These are phyloP conservation scores for Vulpes lagopus DNA, from an alignment of 2,113 vertebrate genomes.

Conservation along the genomic window DNA sequence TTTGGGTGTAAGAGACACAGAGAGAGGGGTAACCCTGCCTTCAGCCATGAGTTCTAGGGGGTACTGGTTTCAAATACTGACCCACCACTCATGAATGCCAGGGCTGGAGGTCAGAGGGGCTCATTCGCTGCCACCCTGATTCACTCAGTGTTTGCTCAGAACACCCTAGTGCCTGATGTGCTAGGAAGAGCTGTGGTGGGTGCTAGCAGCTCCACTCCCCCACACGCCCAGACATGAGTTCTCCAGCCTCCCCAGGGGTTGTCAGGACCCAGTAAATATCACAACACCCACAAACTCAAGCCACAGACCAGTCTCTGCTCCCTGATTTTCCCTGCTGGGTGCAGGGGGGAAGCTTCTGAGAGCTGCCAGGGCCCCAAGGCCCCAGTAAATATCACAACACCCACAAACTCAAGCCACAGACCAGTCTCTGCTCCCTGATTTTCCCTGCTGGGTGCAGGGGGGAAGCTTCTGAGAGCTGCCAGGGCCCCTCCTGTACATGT, in stretches of 20 bases:
- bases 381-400: accelerated
- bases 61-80: neutral
- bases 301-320: neutral
- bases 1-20: neutral
- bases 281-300: too few relatives aligned
- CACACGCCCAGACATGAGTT: neutral
- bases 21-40: neutral
- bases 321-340: neutral
- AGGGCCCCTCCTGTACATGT: accelerated
- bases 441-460: too few relatives aligned
- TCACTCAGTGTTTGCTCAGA: neutral
- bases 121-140: neutral
- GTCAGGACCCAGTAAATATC: neutral
- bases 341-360: accelerated
- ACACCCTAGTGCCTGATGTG: neutral
- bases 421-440: neutral
- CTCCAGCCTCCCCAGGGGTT: neutral
- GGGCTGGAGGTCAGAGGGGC: neutral
- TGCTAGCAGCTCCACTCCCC: neutral
- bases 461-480: neutral
- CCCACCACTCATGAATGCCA: too few relatives aligned
- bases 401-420: too few relatives aligned
- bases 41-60: neutral
- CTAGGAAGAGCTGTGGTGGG: neutral
- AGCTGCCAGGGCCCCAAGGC: too few relatives aligned